Evolutionary conservation across 2,797 vertebrate genomes (phyloP), one percentile per base, ranked within the genome.

Genomic region (Mus spretus): DNA sequence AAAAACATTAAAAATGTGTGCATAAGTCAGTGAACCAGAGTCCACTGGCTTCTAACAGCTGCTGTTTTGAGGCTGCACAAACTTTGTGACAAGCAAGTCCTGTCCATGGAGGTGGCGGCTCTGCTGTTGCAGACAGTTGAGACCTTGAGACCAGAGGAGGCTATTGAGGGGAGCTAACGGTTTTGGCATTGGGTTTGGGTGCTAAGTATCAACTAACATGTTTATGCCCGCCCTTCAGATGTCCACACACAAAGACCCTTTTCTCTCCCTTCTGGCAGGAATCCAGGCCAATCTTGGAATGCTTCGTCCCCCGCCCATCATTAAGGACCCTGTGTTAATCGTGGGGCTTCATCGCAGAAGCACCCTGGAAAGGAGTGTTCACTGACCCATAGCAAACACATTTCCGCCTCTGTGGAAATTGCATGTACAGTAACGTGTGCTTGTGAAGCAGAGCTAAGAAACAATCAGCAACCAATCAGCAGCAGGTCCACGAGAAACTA

Each of bases 141-240:
- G 37, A 40, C 37, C 37, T 98, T 98, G 98, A 98, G 98, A 98
- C 98, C 98, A 98, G 98, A 98, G 98, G 93, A 98, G 97, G 98
- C 98, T 98, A 98, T 98, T 98, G 98, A 99, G 98, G 97, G 97
- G 98, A 98, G 98, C 98, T 98, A 98, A 99, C 98, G 98, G 98
- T 99, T 98, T 97, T 98, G 98, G 98, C 98, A 98, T 97, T 98
- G 98, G 97, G 96, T 98, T 98, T 98, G 98, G 98, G 98, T 99
- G 98, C 99, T 98, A 99, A 99, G 98, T 98, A 98, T 98, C 98
- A 98, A 98, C 98, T 98, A 99, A 98, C 98, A 98, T 99, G 98
- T 98, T 98, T 98, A 98, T 98, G 98, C 98, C 98, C 97, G 98
- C 98, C 98, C 98, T 98, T 98, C 98, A 98, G 98, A 99, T 98